A percentile compares a stretch with the other conserved stretches of the same genome.
These are phyloP conservation scores for Bellardia bayeri DNA, from an alignment of 2,888 invertebrate genomes.

Conservation along the genomic window DNA sequence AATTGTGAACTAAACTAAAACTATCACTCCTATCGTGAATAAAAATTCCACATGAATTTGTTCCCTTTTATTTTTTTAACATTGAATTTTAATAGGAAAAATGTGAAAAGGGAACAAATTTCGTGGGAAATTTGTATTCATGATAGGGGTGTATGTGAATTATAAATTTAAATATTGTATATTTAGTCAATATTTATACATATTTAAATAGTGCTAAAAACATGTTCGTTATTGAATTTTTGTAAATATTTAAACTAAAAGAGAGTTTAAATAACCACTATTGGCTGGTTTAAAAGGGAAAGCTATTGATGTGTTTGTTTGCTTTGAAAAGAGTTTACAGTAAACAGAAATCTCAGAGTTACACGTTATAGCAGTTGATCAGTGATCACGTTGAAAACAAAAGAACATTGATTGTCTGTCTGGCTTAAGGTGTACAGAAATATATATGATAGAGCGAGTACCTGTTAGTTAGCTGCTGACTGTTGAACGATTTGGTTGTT, in stretches of 20 bases:
- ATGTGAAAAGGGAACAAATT: no score
- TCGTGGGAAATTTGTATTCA: no score
- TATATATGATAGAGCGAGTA: slow-evolving; percentile 43
- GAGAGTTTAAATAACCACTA: neutral
- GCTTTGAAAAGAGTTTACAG: neutral
- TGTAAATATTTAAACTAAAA: neutral
- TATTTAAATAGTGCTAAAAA: neutral
- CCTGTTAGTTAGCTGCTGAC: slow-evolving; percentile 75
- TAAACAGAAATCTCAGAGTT: slow-evolving; percentile 37
- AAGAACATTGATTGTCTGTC: slow-evolving; percentile 37
- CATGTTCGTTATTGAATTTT: neutral
- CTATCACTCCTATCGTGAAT: no score
- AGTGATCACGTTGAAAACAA: slow-evolving; percentile 20
- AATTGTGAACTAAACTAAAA: neutral
- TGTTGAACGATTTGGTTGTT: slow-evolving; percentile 73
- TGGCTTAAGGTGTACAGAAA: slow-evolving; percentile 28
- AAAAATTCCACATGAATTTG: no score
- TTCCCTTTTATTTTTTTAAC: no score
- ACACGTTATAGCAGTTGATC: slow-evolving; percentile 41
- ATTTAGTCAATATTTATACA: neutral
- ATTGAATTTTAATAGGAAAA: no score
- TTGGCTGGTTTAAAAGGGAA: slow-evolving; percentile 42
- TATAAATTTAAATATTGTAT: neutral
- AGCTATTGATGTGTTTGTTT: slow-evolving; percentile 22
- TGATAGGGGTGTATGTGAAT: no score